phyloP scores from a whole-genome alignment of 2,888 invertebrate species.

The Epinotia bilunana region DNA sequence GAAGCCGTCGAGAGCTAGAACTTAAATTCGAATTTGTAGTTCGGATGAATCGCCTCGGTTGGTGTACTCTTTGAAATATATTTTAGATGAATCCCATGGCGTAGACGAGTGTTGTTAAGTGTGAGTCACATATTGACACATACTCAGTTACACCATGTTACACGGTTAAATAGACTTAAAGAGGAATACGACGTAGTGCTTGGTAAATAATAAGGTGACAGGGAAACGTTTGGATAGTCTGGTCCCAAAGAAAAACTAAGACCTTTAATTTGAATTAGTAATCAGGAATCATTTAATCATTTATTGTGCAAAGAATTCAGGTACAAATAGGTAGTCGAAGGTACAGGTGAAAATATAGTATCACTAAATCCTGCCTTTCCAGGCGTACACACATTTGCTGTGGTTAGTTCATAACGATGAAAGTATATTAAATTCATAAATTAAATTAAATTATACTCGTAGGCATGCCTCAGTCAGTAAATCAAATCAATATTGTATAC shows the following conservation, averaged over 20 bases:
- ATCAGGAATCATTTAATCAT: too few relatives aligned
- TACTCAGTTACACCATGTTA: conserved; percentile 18
- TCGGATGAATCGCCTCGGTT: neutral
- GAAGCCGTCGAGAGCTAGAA: neutral
- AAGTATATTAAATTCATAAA: too few relatives aligned
- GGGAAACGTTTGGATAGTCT: neutral
- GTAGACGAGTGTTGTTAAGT: conserved; percentile 8
- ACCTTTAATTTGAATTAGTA: neutral
- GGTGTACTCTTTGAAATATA: neutral
- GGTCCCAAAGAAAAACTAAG: neutral
- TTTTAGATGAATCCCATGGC: conserved; percentile 11
- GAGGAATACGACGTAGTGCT: neutral
- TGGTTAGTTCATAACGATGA: too few relatives aligned
- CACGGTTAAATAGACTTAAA: conserved; percentile 19
- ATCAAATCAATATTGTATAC: too few relatives aligned
- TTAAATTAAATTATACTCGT: too few relatives aligned
- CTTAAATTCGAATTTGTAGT: conserved; percentile 4
- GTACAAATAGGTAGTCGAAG: too few relatives aligned
- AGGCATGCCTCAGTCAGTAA: too few relatives aligned
- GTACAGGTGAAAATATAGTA: too few relatives aligned
- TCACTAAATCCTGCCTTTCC: too few relatives aligned
- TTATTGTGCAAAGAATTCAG: too few relatives aligned
- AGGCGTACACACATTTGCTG: too few relatives aligned
- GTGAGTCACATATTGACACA: conserved; percentile 20
- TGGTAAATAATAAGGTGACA: conserved; percentile 2